Base-by-base conservation (phyloP, 1,140 invertebrate species). In the Drosophila kohkoa region DNA sequence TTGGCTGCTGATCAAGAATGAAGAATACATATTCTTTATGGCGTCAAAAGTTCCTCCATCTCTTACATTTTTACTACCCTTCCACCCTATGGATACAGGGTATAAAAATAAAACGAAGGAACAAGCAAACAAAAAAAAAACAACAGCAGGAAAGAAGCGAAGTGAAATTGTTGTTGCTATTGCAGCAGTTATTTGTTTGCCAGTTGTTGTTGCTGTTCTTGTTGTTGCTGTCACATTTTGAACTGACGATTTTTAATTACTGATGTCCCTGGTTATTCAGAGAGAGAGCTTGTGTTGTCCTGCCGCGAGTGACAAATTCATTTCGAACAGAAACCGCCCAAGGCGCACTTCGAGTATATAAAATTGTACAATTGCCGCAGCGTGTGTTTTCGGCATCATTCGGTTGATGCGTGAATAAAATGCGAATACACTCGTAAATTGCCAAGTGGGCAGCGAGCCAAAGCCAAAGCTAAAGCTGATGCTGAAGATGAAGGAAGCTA, bases 191-290 rank as follows among this genome's bases (percentile, higher is more conserved):
- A 25, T 25, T 58, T 38, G 32, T 32, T 62, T 25, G 20, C 3
- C 20, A 25, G 35, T 8, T 2, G 35, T 10, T 55, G 45, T 46
- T 45, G 54, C 57, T 72, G 30, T 20, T 25, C 45, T 49, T 38
- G 32, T 25, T 63, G 48, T 52, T 64, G 45, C 15, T 63, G 30
- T 30, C 10, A 13, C 15, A 28, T 20, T 71, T 65, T 54, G 35
- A 68, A 68, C 64, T 67, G 83, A 48, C 49, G 77, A 67, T 57
- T 88, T 88, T 88, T 88, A 89, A 88, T 88, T 88, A 89, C 85
- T 71, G 73, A 51, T 79, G 77, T 71, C 55, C 65, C 57, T 74
- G 72, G 62, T 48, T 63, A 46, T 55, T 54, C 69, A 64, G 48
- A n/a, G n/a, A n/a, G n/a, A n/a, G n/a, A 28, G 66, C 67, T 58